A percentile compares a stretch with the other conserved stretches of the same genome.
Conservation (phyloP, 92 coral and sea anemone genomes). For the Heliopora coerulea region DNA sequence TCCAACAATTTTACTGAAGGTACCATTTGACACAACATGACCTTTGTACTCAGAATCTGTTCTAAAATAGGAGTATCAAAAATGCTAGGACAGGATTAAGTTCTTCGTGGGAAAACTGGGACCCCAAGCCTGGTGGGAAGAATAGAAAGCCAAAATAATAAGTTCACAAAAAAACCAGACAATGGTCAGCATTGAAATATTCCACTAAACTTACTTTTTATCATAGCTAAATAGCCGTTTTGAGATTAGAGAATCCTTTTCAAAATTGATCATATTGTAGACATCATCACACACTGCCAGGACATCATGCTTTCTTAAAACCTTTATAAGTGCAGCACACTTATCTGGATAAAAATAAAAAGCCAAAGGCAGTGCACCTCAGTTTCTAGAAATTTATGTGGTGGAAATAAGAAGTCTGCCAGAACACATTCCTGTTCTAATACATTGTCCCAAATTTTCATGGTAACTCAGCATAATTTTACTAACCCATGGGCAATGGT, state of each 20-base stretch:
- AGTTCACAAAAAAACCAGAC: too few species aligned
- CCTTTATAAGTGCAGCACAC: slow-evolving; percentile 59
- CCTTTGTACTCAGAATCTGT: slow-evolving; percentile 86
- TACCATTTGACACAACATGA: slow-evolving; percentile 82
- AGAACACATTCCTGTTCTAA: too few species aligned
- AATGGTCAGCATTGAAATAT: too few species aligned
- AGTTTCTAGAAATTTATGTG: not conserved
- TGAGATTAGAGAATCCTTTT: slow-evolving; percentile 8
- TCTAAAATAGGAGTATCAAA: slow-evolving; percentile 26
- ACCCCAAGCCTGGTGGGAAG: too few species aligned
- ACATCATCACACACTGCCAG: slow-evolving; percentile 97
- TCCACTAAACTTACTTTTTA: slow-evolving; percentile 11
- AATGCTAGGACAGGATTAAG: not conserved
- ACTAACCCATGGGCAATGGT: too few species aligned
- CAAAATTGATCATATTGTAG: slow-evolving; percentile 59
- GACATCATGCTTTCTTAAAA: slow-evolving; percentile 75
- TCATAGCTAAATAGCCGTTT: slow-evolving; percentile 54
- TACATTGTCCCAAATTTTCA: too few species aligned
- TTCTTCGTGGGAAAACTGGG: not conserved
- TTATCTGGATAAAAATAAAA: slow-evolving; percentile 41
- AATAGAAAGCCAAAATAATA: too few species aligned
- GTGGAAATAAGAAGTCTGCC: too few species aligned
- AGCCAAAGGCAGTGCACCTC: too few species aligned
- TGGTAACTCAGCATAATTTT: too few species aligned
- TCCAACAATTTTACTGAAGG: slow-evolving; percentile 78